phyloP scores from a whole-genome alignment of 2,888 invertebrate genomes.

The Gerris lacustris region DNA sequence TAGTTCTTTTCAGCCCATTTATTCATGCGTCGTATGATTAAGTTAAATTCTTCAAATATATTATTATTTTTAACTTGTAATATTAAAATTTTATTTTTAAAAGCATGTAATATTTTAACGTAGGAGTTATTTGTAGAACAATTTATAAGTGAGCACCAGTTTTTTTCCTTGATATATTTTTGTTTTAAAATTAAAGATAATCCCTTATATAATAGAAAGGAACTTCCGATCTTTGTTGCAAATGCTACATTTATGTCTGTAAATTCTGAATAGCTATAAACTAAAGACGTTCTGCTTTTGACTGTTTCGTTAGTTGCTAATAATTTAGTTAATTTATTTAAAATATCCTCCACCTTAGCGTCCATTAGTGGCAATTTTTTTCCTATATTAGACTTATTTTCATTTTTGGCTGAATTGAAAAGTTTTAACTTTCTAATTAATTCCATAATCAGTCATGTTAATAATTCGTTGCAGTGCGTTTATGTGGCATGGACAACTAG shows the following conservation, averaged over 20 bases:
- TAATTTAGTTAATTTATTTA: neutral
- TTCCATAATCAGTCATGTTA: neutral
- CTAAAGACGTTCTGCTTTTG: neutral
- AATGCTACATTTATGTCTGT: neutral
- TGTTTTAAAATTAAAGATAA: neutral
- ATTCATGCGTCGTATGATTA: neutral
- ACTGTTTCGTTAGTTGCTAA: neutral
- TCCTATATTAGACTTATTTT: too few species aligned
- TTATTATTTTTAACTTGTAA: neutral
- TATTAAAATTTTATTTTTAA: neutral
- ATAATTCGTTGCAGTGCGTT: neutral
- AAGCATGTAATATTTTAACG: neutral
- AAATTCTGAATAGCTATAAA: neutral
- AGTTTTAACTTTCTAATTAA: neutral
- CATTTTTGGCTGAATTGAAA: too few species aligned
- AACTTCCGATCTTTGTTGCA: neutral
- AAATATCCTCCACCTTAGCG: too few species aligned
- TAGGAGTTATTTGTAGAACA: neutral
- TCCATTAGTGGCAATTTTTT: too few species aligned
- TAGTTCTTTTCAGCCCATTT: neutral
- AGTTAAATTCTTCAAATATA: neutral
- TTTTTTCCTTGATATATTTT: neutral
- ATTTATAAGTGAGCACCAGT: neutral
- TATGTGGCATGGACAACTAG: neutral
- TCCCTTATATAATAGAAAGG: neutral